Conservation (phyloP, 2,888 invertebrate genomes). For the Oligia latruncula region DNA sequence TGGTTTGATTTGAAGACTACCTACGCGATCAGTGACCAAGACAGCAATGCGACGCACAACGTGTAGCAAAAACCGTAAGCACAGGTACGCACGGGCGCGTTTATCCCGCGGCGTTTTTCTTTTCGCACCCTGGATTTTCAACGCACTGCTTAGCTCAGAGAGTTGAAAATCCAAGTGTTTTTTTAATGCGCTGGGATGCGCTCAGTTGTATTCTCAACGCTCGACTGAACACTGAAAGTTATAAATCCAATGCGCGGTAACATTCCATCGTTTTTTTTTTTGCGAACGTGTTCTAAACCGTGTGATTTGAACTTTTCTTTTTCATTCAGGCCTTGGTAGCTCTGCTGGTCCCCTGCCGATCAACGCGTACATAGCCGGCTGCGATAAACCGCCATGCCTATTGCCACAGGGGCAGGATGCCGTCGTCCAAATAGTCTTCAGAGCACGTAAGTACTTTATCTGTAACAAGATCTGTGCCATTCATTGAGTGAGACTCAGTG, state of each 20-base stretch:
- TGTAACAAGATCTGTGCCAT: not conserved
- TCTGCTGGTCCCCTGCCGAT: conserved; percentile 66
- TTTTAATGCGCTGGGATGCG: not conserved
- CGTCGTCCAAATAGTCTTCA: conserved; percentile 70
- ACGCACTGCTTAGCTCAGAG: not conserved
- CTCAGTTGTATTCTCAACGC: not conserved
- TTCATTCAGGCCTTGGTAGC: conserved; percentile 47
- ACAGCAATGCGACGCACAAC: no score
- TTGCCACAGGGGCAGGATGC: conserved; percentile 69
- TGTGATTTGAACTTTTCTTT: not conserved
- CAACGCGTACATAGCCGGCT: conserved; percentile 70
- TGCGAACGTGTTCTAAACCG: not conserved
- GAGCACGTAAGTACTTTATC: conserved; percentile 62
- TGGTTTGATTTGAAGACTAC: not conserved
- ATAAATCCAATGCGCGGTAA: not conserved
- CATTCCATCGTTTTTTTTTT: not conserved
- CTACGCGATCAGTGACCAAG: not conserved
- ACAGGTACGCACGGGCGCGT: no score
- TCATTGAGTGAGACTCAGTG: not conserved
- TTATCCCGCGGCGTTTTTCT: not conserved
- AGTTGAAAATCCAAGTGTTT: not conserved
- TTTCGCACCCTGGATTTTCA: not conserved
- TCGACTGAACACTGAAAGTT: not conserved
- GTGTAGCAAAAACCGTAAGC: not conserved
- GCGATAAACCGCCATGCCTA: conserved; percentile 70